Percentiles rank a stretch among this genome's conserved stretches.
phyloP scores from a whole-genome alignment of 2,888 invertebrate species.

The Branchinecta sandiegonensis region DNA sequence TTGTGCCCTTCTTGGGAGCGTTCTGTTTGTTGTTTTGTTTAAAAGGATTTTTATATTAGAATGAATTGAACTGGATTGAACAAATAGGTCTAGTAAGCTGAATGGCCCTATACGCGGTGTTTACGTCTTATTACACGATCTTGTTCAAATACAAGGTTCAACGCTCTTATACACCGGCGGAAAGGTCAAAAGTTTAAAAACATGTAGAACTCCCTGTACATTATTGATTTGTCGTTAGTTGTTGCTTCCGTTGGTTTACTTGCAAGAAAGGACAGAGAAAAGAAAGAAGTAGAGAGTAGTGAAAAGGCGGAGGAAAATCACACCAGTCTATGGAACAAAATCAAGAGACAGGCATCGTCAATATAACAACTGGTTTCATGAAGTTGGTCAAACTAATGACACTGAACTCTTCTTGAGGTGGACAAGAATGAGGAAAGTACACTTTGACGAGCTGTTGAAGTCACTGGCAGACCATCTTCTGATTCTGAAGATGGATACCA shows the following conservation, averaged over 20 bases:
- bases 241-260: background rate
- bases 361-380: constrained; percentile 5
- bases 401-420: constrained; percentile 8
- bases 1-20: no score
- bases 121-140: background rate
- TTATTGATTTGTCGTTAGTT: background rate
- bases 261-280: constrained; percentile 3
- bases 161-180: constrained; percentile 3
- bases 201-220: background rate
- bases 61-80: no score
- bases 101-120: background rate
- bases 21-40: no score
- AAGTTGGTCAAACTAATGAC: constrained; percentile 6
- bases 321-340: background rate
- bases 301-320: constrained; percentile 2
- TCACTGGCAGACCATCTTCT: constrained; percentile 12
- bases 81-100: constrained; percentile 2
- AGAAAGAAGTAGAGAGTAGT: constrained; percentile 7
- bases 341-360: background rate
- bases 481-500: constrained; percentile 3
- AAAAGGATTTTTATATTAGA: no score
- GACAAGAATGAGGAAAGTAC: constrained; percentile 11
- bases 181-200: background rate
- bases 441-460: constrained; percentile 7
- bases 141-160: constrained; percentile 10